Conservation (phyloP, 2,888 invertebrate species). For the Nomada hirtipes region DNA sequence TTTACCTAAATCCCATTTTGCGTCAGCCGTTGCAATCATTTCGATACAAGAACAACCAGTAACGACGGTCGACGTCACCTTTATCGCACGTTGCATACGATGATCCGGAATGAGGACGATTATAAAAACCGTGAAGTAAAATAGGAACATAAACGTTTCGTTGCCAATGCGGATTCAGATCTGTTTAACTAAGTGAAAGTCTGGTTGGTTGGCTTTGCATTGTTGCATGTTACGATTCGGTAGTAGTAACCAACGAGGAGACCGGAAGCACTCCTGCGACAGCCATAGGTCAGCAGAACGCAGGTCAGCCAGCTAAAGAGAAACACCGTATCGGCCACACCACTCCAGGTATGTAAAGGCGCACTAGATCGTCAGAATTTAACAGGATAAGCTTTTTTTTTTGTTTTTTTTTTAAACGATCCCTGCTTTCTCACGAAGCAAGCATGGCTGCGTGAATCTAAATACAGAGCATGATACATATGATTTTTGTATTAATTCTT, state of each 20-base stretch:
- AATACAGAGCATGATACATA: slow-evolving; percentile 31
- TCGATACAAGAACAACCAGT: neutral
- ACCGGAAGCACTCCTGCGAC: slow-evolving; percentile 84
- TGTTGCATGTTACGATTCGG: slow-evolving; percentile 84
- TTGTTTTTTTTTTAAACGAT: slow-evolving; percentile 35
- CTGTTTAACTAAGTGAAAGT: slow-evolving; percentile 79
- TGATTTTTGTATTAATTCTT: neutral
- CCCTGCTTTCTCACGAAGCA: slow-evolving; percentile 50
- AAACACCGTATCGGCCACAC: slow-evolving; percentile 85
- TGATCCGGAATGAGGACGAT: neutral
- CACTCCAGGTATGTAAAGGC: slow-evolving; percentile 80
- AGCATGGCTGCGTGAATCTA: slow-evolving; percentile 56
- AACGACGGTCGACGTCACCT: neutral
- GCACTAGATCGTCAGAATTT: slow-evolving; percentile 53
- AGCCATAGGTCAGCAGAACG: slow-evolving; percentile 85
- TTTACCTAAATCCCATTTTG: neutral
- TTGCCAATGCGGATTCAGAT: slow-evolving; percentile 56
- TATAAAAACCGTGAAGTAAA: neutral
- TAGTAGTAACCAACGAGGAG: slow-evolving; percentile 83
- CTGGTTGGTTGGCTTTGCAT: slow-evolving; percentile 84
- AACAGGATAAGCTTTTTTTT: slow-evolving; percentile 31
- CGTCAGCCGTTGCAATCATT: neutral
- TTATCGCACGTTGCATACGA: neutral
- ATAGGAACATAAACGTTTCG: slow-evolving; percentile 44
- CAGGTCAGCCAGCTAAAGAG: slow-evolving; percentile 87